Evolutionary conservation across 1,140 invertebrate genomes (phyloP).

Genomic region (Drosophila pruinosa): DNA sequence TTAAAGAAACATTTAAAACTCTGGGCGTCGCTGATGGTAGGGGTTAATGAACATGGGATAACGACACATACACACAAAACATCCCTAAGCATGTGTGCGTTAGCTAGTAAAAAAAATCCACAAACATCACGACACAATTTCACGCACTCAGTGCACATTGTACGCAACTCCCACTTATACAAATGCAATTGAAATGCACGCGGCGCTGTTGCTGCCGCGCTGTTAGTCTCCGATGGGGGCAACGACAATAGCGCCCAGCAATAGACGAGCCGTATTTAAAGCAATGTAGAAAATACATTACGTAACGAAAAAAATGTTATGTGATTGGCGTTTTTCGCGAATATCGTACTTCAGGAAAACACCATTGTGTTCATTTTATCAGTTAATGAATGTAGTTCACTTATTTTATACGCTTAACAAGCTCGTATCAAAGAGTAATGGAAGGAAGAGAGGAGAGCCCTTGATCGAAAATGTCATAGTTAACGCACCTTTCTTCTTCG

Average conservation of each 20-base stretch:
- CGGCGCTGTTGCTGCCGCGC: slow-evolving; percentile 31
- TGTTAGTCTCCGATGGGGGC: slow-evolving; percentile 7
- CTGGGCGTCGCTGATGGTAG: slow-evolving; percentile 21
- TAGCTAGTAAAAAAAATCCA: slow-evolving; percentile 56
- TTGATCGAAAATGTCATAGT: slow-evolving; percentile 39
- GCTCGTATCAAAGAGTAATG: neutral
- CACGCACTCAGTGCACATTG: slow-evolving; percentile 2
- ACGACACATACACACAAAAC: slow-evolving; percentile 16
- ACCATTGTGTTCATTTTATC: no score
- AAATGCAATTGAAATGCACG: slow-evolving; percentile 73
- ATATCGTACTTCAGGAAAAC: slow-evolving; percentile 45
- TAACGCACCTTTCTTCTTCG: slow-evolving; percentile 76
- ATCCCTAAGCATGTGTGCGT: slow-evolving; percentile 42
- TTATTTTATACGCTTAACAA: neutral
- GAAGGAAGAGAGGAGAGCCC: neutral
- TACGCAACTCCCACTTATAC: slow-evolving; percentile 45
- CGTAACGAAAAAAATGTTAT: slow-evolving; percentile 77
- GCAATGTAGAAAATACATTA: slow-evolving; percentile 74
- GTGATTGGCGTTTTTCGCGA: slow-evolving; percentile 55
- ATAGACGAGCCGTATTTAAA: slow-evolving; percentile 62
- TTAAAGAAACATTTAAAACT: slow-evolving; percentile 63
- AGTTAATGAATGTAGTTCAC: slow-evolving; percentile 1
- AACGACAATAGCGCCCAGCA: slow-evolving; percentile 34
- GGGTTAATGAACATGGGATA: slow-evolving; percentile 72
- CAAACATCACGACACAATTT: slow-evolving; percentile 14